These are phyloP conservation scores for Drosophila leonis DNA, from an alignment of 2,888 invertebrate genomes.

Conservation along the genomic window DNA sequence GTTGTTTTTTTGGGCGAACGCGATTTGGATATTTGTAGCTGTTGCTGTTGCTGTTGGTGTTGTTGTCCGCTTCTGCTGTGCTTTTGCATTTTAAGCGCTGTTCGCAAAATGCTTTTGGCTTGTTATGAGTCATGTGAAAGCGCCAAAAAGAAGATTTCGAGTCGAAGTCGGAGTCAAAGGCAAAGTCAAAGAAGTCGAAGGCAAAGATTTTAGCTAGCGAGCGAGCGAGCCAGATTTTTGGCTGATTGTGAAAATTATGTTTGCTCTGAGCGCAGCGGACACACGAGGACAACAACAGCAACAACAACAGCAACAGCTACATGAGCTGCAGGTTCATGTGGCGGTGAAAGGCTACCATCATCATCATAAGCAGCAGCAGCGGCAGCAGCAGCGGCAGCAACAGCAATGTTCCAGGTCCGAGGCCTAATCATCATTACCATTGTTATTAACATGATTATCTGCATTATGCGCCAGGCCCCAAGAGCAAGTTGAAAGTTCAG, in stretches of 20 bases:
- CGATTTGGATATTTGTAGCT: constrained; percentile 65
- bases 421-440: constrained; percentile 81
- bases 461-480: constrained; percentile 72
- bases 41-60: constrained; percentile 16
- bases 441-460: constrained; percentile 81
- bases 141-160: constrained; percentile 56
- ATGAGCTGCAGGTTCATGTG: constrained; percentile 74
- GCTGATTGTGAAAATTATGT: constrained; percentile 79
- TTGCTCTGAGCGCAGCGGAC: constrained; percentile 71
- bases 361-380: constrained; percentile 50
- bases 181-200: constrained; percentile 39
- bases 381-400: constrained; percentile 9
- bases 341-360: constrained; percentile 81
- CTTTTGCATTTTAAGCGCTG: constrained; percentile 69
- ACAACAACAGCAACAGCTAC: constrained; percentile 23
- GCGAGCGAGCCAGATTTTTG: constrained; percentile 67
- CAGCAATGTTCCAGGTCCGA: constrained; percentile 40
- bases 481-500: constrained; percentile 78
- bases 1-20: constrained; percentile 38
- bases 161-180: constrained; percentile 27
- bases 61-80: constrained; percentile 50
- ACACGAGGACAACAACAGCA: constrained; percentile 63
- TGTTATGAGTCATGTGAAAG: constrained; percentile 81
- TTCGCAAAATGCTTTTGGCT: constrained; percentile 71
- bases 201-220: constrained; percentile 37